Conservation (phyloP, 2,113 vertebrate genomes). For the Rhagologus leucostigma region DNA sequence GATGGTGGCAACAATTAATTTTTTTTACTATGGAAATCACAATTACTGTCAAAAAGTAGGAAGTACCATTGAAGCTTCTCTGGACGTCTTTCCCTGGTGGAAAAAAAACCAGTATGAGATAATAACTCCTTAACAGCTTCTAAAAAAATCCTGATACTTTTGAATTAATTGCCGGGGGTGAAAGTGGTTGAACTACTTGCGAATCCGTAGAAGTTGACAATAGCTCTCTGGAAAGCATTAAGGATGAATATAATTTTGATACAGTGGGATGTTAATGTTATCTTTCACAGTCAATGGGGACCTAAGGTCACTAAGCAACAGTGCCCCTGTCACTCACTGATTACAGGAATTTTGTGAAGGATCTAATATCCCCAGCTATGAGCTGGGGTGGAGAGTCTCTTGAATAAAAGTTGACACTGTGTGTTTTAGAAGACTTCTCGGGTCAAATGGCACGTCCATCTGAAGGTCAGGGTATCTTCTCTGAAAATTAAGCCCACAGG, state of each 20-base stretch:
- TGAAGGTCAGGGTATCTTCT: background rate
- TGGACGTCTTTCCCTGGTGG: background rate
- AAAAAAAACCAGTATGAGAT: background rate
- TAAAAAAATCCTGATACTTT: background rate
- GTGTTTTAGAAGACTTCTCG: background rate
- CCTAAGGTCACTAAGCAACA: background rate
- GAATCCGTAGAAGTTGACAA: background rate
- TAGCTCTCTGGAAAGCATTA: slow-evolving; percentile 1
- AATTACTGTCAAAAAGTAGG: background rate
- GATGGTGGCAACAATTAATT: background rate
- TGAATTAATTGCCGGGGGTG: background rate
- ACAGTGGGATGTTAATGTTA: background rate
- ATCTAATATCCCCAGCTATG: background rate
- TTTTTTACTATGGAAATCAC: background rate
- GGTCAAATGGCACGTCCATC: background rate
- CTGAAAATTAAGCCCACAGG: background rate
- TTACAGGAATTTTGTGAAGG: background rate
- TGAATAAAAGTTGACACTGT: background rate
- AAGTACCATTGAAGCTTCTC: background rate
- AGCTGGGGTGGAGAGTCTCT: background rate
- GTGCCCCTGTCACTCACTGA: background rate
- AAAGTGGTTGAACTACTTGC: background rate
- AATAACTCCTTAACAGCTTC: slow-evolving; percentile 7
- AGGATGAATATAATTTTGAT: background rate
- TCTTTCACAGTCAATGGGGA: background rate